A percentile compares a stretch with the other conserved stretches of the same genome.
Evolutionary conservation across 2,888 invertebrate species (phyloP).

Genomic region (Lycaena phlaeas): DNA sequence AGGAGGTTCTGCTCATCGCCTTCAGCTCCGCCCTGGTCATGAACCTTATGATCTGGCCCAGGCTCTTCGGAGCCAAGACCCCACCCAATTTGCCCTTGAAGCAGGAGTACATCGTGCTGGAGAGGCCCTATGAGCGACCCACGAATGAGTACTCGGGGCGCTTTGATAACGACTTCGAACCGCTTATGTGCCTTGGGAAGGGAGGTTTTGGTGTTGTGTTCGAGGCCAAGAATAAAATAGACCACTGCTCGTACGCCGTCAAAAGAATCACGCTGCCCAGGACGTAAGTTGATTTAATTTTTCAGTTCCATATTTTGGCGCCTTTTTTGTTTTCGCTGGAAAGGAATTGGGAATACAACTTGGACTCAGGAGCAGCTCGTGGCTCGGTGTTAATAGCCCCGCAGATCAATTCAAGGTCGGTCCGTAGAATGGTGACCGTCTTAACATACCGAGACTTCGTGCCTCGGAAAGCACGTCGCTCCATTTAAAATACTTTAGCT

Average conservation of each 20-base stretch:
- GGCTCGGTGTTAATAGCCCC: too few species aligned
- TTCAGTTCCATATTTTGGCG: too few species aligned
- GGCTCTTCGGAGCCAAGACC: slow-evolving; percentile 46
- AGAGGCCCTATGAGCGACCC: slow-evolving; percentile 40
- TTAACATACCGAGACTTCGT: too few species aligned
- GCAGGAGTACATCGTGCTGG: slow-evolving; percentile 48
- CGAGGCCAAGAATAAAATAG: slow-evolving; percentile 93
- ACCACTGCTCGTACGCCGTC: slow-evolving; percentile 94
- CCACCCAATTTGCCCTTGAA: slow-evolving; percentile 33
- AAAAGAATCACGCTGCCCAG: slow-evolving; percentile 93
- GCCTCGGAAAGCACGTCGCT: too few species aligned
- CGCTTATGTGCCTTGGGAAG: slow-evolving; percentile 84
- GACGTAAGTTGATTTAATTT: slow-evolving; percentile 53
- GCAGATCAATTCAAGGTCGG: too few species aligned
- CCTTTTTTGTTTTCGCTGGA: too few species aligned
- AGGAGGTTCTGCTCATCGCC: slow-evolving; percentile 84
- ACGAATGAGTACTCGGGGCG: slow-evolving; percentile 69
- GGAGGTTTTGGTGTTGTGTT: slow-evolving; percentile 99
- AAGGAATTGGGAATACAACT: too few species aligned
- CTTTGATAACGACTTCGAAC: slow-evolving; percentile 89
- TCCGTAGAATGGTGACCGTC: too few species aligned
- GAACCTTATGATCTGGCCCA: slow-evolving; percentile 77
- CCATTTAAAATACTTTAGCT: too few species aligned
- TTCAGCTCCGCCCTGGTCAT: slow-evolving; percentile 80
- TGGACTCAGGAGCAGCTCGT: too few species aligned